Conservation (phyloP, 2,888 invertebrate genomes). For the Calameuta idolon region DNA sequence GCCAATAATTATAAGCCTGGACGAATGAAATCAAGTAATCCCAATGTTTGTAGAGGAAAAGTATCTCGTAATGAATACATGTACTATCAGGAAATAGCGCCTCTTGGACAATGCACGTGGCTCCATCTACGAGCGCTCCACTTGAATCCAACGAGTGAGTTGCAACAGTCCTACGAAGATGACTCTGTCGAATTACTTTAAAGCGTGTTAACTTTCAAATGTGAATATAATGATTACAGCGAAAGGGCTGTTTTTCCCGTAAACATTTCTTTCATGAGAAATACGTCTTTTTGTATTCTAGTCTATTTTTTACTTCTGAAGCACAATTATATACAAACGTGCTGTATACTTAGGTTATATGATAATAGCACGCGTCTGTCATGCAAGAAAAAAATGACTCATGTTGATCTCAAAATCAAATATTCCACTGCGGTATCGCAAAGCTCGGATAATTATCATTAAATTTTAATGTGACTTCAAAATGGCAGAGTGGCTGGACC, state of each 20-base stretch:
- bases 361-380: neutral
- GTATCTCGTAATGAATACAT: too few relatives aligned
- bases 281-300: neutral
- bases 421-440: neutral
- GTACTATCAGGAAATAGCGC: neutral
- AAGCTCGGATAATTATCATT: constrained; percentile 6
- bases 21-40: too few relatives aligned
- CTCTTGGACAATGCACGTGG: neutral
- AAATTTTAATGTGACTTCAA: constrained; percentile 3
- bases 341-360: neutral
- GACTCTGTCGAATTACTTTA: neutral
- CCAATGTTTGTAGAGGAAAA: too few relatives aligned
- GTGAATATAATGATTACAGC: neutral
- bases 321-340: neutral
- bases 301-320: neutral
- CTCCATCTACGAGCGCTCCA: neutral
- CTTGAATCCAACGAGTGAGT: neutral
- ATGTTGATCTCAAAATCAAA: neutral
- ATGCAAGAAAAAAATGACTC: neutral
- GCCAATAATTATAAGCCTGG: too few relatives aligned
- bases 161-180: neutral
- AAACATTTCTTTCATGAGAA: neutral
- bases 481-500: constrained; percentile 19
- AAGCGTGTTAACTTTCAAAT: neutral
- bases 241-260: neutral